phyloP scores from a whole-genome alignment of 2,888 invertebrate species.

The Pyrrhia umbra region DNA sequence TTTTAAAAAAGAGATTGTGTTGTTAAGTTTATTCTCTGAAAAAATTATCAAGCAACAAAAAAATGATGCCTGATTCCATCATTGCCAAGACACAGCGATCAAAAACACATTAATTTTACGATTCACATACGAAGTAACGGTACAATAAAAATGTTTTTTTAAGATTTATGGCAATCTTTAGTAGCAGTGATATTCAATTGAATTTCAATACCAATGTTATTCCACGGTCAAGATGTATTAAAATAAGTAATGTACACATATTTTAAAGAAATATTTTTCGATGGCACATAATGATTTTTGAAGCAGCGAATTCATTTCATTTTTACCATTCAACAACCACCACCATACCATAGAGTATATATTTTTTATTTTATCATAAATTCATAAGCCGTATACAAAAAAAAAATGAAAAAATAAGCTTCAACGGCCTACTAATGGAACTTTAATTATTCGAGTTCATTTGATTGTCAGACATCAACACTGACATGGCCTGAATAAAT shows the following conservation, averaged over 20 bases:
- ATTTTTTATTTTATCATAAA: constrained; percentile 23
- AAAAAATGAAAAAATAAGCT: constrained; percentile 12
- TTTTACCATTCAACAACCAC: not conserved
- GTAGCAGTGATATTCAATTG: constrained; percentile 27
- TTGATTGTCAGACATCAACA: constrained; percentile 24
- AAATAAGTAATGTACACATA: constrained; percentile 43
- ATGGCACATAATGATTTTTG: not conserved
- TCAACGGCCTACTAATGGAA: constrained; percentile 34
- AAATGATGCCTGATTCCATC: constrained; percentile 10
- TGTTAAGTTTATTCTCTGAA: not conserved
- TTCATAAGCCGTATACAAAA: constrained; percentile 21
- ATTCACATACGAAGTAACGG: constrained; percentile 11
- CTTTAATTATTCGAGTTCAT: constrained; percentile 25
- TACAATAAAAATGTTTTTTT: constrained; percentile 38
- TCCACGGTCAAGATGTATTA: constrained; percentile 46
- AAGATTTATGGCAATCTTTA: constrained; percentile 29
- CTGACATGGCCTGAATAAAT: constrained; percentile 14
- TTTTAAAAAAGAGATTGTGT: no score
- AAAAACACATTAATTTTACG: constrained; percentile 47
- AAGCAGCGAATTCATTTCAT: not conserved
- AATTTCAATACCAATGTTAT: constrained; percentile 53
- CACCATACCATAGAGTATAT: not conserved
- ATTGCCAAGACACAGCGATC: constrained; percentile 28
- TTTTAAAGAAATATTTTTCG: constrained; percentile 60
- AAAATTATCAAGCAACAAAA: not conserved